phyloP scores from a whole-genome alignment of 2,113 vertebrate genomes.

The Penelope pileata region DNA sequence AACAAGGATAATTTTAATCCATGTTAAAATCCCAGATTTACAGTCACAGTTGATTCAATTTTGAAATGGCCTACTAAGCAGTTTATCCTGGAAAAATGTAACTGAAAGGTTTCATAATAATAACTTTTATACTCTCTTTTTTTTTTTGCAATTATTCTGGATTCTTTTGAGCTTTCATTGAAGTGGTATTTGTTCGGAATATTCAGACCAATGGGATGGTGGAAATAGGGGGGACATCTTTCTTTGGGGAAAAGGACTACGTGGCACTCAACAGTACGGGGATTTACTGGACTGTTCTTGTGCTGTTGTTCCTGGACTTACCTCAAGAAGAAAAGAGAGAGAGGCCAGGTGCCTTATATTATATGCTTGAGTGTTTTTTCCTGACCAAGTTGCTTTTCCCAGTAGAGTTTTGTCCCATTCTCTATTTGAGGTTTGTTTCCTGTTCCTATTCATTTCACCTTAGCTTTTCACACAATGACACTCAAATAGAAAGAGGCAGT shows the following conservation, averaged over 20 bases:
- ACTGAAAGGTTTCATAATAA: background rate
- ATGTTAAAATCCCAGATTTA: background rate
- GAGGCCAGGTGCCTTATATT: constrained; percentile 42
- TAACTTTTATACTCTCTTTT: background rate
- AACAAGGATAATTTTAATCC: background rate
- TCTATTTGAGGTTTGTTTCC: constrained; percentile 36
- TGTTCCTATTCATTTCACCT: constrained; percentile 47
- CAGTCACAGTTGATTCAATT: background rate
- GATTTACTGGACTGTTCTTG: background rate
- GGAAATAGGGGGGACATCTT: background rate
- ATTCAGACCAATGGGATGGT: background rate
- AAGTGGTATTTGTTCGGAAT: background rate
- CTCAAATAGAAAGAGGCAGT: constrained; percentile 27
- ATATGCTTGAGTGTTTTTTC: constrained; percentile 26
- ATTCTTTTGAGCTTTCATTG: background rate
- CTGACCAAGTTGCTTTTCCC: constrained; percentile 30
- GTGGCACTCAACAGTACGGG: background rate
- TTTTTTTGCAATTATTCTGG: background rate
- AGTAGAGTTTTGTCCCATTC: constrained; percentile 1
- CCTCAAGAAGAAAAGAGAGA: background rate
- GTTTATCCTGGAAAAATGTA: background rate
- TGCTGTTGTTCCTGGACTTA: constrained; percentile 9
- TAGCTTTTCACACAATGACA: background rate
- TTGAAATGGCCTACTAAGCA: background rate
- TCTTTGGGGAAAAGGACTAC: background rate